Conservation (phyloP, 2,113 vertebrate genomes). For the Pionites leucogaster region DNA sequence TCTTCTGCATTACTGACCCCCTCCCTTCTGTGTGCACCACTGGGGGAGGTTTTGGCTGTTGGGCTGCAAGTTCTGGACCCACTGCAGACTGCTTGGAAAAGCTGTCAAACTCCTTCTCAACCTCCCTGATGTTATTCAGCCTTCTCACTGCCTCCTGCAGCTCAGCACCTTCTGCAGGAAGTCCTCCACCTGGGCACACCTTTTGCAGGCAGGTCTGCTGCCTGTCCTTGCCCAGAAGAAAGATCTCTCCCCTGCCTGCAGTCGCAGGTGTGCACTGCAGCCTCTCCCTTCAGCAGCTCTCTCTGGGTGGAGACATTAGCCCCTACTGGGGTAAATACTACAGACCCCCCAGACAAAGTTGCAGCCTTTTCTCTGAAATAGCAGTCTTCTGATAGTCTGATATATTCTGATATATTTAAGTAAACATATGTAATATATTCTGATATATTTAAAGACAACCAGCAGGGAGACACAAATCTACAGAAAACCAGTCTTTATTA, state of each 20-base stretch:
- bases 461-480: background rate
- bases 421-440: too few relatives aligned
- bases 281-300: background rate
- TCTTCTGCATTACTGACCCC: background rate
- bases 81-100: background rate
- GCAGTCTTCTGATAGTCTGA: background rate
- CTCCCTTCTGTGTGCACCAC: background rate
- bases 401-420: too few relatives aligned
- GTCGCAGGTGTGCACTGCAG: rapidly evolving
- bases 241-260: background rate
- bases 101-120: background rate
- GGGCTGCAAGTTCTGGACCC: background rate
- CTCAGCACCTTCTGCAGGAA: background rate
- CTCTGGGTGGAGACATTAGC: background rate
- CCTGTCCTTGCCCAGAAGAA: background rate
- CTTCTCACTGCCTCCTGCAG: background rate
- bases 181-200: background rate
- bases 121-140: background rate
- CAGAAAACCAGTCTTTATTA: background rate
- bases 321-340: rapidly evolving
- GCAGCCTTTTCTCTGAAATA: background rate
- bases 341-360: background rate
- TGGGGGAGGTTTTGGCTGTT: background rate
- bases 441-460: background rate
- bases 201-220: background rate